These are phyloP conservation scores for Petrocephalus schoutedeni DNA, from an alignment of 2,797 vertebrate genomes.

Conservation along the genomic window DNA sequence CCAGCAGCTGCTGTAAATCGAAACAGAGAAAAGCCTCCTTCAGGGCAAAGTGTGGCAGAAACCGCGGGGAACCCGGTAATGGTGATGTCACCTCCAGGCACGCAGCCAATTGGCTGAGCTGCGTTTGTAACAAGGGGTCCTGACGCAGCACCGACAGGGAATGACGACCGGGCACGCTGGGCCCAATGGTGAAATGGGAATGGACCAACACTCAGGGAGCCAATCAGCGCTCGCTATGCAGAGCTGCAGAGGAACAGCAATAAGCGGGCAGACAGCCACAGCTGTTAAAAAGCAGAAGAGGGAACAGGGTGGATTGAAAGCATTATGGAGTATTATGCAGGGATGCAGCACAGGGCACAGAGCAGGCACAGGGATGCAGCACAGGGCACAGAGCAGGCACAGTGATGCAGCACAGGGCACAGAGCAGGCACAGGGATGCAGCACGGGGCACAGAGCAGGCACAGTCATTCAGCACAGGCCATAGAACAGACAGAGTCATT, in stretches of 20 bases:
- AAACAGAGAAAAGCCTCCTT: slow-evolving; percentile 15
- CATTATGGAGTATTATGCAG: not conserved
- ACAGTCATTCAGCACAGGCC: not conserved
- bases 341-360: no score
- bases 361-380: no score
- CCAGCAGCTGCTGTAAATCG: slow-evolving; percentile 59
- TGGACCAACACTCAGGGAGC: not conserved
- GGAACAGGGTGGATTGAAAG: not conserved
- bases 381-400: no score
- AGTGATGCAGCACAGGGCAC: no score
- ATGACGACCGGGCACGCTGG: not conserved
- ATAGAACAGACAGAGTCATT: not conserved
- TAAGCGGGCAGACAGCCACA: not conserved
- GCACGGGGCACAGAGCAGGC: no score
- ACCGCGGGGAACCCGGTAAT: not conserved
- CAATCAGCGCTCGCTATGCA: not conserved
- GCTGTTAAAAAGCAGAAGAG: not conserved
- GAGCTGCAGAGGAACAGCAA: not conserved
- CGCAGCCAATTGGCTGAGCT: not conserved
- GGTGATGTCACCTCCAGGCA: not conserved
- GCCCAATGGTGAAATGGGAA: not conserved
- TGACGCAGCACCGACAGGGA: not conserved
- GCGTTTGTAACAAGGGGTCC: not conserved
- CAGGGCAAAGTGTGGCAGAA: not conserved
- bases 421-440: no score